Conservation (phyloP, 2,797 vertebrate species). For the Clamator glandarius region DNA sequence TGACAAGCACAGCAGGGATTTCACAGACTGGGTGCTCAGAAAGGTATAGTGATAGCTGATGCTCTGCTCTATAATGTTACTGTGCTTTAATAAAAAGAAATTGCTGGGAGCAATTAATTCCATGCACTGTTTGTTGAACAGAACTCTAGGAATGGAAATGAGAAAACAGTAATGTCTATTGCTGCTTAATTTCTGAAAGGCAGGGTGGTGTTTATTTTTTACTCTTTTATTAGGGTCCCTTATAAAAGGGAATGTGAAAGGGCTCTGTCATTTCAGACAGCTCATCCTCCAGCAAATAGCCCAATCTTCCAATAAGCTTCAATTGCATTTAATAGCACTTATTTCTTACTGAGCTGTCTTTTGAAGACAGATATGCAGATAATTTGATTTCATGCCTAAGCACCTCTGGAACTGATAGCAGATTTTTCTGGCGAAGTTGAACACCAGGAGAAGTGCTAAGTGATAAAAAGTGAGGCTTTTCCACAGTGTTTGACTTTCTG, state of each 20-base stretch:
- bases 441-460: not conserved
- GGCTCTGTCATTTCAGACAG: not conserved
- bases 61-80: not conserved
- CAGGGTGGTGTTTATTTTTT: not conserved
- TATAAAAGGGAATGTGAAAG: not conserved
- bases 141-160: constrained; percentile 34
- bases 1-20: constrained; percentile 13
- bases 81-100: not conserved
- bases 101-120: constrained; percentile 43
- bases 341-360: not conserved
- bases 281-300: not conserved
- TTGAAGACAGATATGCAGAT: not conserved
- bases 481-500: not conserved
- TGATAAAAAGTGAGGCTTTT: not conserved
- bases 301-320: not conserved
- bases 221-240: not conserved
- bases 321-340: not conserved
- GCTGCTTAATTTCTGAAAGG: not conserved
- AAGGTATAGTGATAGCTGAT: not conserved
- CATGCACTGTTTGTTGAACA: not conserved
- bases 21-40: not conserved
- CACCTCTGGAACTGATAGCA: not conserved
- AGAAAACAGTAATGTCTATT: constrained; percentile 2
- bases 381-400: constrained; percentile 4
- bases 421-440: not conserved